Evolutionary conservation across 1,140 invertebrate genomes (phyloP).

Genomic region (Hormaphis cornu): DNA sequence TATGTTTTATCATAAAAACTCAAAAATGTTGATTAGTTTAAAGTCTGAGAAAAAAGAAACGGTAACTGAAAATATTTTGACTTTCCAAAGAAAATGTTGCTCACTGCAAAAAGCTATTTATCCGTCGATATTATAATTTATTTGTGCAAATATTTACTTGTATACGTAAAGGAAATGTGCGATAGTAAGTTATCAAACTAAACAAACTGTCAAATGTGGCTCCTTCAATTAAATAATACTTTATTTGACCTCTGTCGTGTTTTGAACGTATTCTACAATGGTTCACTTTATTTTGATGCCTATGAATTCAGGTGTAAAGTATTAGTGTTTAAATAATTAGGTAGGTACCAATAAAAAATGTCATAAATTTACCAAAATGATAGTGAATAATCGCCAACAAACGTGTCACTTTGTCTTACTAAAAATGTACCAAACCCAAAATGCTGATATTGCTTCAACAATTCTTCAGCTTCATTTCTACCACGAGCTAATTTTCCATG

Average conservation of each 20-base stretch:
- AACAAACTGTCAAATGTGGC: conserved; percentile 87
- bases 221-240: conserved; percentile 84
- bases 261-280: conserved; percentile 87
- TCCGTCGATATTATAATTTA: no score
- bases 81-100: no score
- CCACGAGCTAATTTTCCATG: conserved; percentile 76
- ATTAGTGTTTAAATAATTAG: not conserved
- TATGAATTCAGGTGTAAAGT: conserved; percentile 41
- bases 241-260: conserved; percentile 77
- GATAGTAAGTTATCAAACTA: conserved; percentile 83
- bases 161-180: conserved; percentile 72
- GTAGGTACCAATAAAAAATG: not conserved
- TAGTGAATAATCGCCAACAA: conserved; percentile 90
- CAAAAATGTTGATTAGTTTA: no score
- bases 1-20: no score
- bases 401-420: conserved; percentile 88
- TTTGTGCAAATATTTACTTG: conserved; percentile 44
- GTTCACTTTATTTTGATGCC: conserved; percentile 76
- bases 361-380: conserved; percentile 64
- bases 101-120: no score
- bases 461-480: conserved; percentile 60
- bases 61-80: no score
- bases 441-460: conserved; percentile 69
- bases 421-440: conserved; percentile 92
- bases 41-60: no score